Evolutionary conservation across 2,888 invertebrate species (phyloP).

Genomic region (Xiphydria camelus): DNA sequence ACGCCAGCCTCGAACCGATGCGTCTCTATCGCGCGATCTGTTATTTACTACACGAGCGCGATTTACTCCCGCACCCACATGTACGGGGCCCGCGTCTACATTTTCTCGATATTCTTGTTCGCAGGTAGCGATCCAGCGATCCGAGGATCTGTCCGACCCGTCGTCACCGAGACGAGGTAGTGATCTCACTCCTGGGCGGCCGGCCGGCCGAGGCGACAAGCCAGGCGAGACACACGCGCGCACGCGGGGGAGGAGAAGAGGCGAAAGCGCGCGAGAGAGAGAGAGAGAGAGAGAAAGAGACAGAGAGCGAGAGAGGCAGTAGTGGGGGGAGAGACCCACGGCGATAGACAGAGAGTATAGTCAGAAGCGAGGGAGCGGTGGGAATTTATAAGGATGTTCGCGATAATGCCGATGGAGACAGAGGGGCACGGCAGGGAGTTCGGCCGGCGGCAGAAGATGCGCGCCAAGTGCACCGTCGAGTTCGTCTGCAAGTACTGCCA

Average conservation of each 20-base stretch:
- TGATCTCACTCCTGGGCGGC: slow-evolving; percentile 43
- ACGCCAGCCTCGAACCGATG: too few relatives aligned
- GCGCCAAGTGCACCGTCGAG: slow-evolving; percentile 63
- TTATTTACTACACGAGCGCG: too few relatives aligned
- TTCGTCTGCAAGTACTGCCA: slow-evolving; percentile 98
- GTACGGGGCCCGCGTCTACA: slow-evolving; percentile 13
- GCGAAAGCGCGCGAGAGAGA: slow-evolving; percentile 21
- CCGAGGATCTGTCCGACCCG: too few relatives aligned
- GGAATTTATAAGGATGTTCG: slow-evolving; percentile 59
- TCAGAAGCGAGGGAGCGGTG: slow-evolving; percentile 51
- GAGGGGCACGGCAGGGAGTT: slow-evolving; percentile 59
- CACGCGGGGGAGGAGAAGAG: slow-evolving; percentile 20
- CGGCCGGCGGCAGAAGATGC: slow-evolving; percentile 67
- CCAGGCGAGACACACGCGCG: slow-evolving; percentile 24
- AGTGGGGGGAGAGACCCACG: slow-evolving; percentile 27
- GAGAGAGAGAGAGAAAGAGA: slow-evolving; percentile 26
- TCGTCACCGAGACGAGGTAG: slow-evolving; percentile 29
- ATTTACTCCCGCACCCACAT: too few relatives aligned
- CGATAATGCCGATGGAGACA: slow-evolving; percentile 59
- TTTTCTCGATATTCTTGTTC: slow-evolving; percentile 20
- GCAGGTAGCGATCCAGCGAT: slow-evolving; percentile 26
- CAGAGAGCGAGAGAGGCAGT: slow-evolving; percentile 12
- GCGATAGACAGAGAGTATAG: slow-evolving; percentile 35
- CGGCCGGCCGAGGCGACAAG: slow-evolving; percentile 12
- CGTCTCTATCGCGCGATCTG: too few relatives aligned